Evolutionary conservation across 2,113 vertebrate genomes (phyloP).

Genomic region (Andinoacara biseriatus): DNA sequence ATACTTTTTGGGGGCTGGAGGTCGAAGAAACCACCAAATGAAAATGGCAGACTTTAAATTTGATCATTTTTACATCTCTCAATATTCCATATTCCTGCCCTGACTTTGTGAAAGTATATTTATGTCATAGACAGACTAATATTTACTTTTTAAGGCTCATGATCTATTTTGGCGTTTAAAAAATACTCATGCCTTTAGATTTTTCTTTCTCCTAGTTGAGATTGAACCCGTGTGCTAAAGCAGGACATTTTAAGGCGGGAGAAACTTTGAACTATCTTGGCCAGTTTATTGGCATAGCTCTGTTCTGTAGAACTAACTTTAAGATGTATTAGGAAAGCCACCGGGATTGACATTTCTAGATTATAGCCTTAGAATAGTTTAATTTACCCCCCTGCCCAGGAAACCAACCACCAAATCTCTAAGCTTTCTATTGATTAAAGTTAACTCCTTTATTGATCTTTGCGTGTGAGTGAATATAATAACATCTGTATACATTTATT

Average conservation of each 20-base stretch:
- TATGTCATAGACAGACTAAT: not conserved
- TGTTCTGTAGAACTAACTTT: slow-evolving; percentile 1
- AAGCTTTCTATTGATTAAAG: slow-evolving; percentile 15
- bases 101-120: not conserved
- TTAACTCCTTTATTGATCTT: slow-evolving; percentile 20
- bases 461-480: not conserved
- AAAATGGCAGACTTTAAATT: not conserved
- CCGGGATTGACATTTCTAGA: not conserved
- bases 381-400: not conserved
- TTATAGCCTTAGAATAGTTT: slow-evolving; percentile 15
- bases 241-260: not conserved
- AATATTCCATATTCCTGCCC: not conserved
- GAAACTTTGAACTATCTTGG: not conserved
- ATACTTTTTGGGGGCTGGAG: not conserved
- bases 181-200: not conserved
- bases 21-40: not conserved
- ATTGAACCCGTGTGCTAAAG: not conserved
- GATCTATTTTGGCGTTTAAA: not conserved
- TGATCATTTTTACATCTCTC: not conserved
- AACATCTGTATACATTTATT: not conserved
- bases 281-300: not conserved
- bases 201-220: not conserved
- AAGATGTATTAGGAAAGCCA: slow-evolving; percentile 2
- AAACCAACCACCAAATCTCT: not conserved
- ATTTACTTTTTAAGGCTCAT: not conserved